Percentiles rank a stretch among this genome's conserved stretches.
Conservation (phyloP, 92 coral and sea anemone genomes). For the Bergia puertoricense region DNA sequence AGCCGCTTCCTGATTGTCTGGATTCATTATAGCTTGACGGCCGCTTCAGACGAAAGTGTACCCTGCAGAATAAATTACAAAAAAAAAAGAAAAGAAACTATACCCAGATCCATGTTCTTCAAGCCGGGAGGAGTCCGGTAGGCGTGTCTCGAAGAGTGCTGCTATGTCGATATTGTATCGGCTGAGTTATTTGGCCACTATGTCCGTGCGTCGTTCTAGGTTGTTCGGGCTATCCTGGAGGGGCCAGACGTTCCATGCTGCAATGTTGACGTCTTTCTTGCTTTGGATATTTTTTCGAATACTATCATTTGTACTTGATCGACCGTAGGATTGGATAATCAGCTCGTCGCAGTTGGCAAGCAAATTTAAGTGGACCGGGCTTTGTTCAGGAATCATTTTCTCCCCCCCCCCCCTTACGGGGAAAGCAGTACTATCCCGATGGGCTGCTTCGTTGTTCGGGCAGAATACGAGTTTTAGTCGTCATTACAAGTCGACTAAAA, state of each 20-base stretch:
- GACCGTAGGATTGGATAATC: not conserved
- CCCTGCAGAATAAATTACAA: no score
- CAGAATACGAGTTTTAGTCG: not conserved
- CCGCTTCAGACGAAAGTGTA: no score
- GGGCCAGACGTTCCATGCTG: not conserved
- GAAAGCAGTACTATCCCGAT: not conserved
- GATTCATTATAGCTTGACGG: no score
- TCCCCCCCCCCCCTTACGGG: not conserved
- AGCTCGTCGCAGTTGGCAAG: not conserved
- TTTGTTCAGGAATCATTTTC: no score
- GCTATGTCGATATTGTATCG: no score
- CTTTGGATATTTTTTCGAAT: not conserved
- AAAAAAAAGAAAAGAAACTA: no score
- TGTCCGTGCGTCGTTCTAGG: no score
- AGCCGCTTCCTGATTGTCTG: no score
- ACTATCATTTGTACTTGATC: not conserved
- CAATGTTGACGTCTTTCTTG: not conserved
- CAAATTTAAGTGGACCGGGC: not conserved
- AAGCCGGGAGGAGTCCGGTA: not conserved
- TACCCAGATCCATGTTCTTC: no score
- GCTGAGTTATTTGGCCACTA: no score
- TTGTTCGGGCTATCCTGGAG: not conserved
- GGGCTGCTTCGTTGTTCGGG: not conserved
- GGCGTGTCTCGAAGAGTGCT: not conserved
- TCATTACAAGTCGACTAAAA: not conserved